Evolutionary conservation across 2,113 vertebrate species (phyloP), one percentile per base, ranked within the genome.

Genomic region (Camelus dromedarius): DNA sequence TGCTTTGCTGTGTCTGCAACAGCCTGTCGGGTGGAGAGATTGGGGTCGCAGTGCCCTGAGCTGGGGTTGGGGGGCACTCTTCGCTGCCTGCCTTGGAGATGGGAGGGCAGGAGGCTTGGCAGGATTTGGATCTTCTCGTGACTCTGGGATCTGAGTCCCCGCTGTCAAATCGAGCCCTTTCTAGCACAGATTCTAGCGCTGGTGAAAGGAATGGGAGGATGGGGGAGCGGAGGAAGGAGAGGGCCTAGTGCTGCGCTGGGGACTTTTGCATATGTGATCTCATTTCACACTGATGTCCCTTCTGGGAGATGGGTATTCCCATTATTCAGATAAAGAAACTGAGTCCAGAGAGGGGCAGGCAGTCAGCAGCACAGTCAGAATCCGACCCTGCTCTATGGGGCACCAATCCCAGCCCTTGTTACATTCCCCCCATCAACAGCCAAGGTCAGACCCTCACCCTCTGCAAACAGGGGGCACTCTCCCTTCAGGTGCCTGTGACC

Each of bases 1-100:
- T 96, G 93, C 91, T 97, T 95, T 60, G 8, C 88, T 42, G 50
- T 67, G 66, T 87, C 30, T 13, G 13, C 2, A 20, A 72, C 24
- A 76, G 92, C 38, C 81, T 32, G 18, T n/a, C 77, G 90, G 87
- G 0, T n/a, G 50, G 52, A 42, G n/a, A 60, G 50, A 5, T 22
- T 38, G 22, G 42, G 56, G 60, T 12, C 35, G 9, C 7, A n/a
- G 70, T 0, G 30, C 6, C 64, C 80, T 2, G 0, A 89, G 80
- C 58, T 96, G 72, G 73, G 30, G 52, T 42, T 42, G 81, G 24
- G 13, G 10, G 46, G 32, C 0, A 0, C 4, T 46, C 84, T 26
- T 1, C 0, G 48, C 42, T 13, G 60, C 38, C 14, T 64, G 10
- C 6, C 0, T 5, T 0, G 0, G 32, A 22, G 4, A 35, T 13